Evolutionary conservation across 92 coral and sea anemone genomes (phyloP).

Genomic region (Parazoanthus atlanticus): DNA sequence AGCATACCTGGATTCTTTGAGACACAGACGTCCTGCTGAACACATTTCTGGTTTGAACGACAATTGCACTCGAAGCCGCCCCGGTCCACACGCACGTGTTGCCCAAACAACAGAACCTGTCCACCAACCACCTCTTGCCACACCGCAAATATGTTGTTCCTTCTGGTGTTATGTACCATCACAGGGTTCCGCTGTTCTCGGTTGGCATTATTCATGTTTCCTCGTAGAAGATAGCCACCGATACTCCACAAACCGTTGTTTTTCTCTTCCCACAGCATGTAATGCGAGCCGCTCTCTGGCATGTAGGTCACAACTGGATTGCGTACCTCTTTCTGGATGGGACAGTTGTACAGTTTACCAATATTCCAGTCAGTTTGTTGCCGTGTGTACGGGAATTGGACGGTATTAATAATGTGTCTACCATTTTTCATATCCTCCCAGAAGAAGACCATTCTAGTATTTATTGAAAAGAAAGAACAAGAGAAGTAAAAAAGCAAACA

Average conservation of each 20-base stretch:
- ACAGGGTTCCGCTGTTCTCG: conserved; percentile 64
- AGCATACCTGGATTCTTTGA: conserved; percentile 51
- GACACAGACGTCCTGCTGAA: conserved; percentile 72
- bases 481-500: too few species aligned
- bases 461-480: too few species aligned
- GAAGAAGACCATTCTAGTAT: conserved; percentile 68
- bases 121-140: conserved; percentile 78
- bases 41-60: conserved; percentile 63
- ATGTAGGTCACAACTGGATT: conserved; percentile 71
- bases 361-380: conserved; percentile 45
- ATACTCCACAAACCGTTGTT: conserved; percentile 61
- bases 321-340: conserved; percentile 55
- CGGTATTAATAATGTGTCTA: conserved; percentile 56
- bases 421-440: conserved; percentile 86
- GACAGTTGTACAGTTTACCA: conserved; percentile 53
- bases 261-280: conserved; percentile 82
- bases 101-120: conserved; percentile 48
- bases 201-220: conserved; percentile 52
- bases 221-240: conserved; percentile 77
- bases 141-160: conserved; percentile 69
- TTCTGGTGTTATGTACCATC: conserved; percentile 59
- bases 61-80: conserved; percentile 68
- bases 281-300: conserved; percentile 68
- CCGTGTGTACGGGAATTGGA: conserved; percentile 55
- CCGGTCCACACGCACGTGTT: conserved; percentile 56